Base-by-base conservation (phyloP, 2,113 vertebrate species). In the Corythaixoides concolor region DNA sequence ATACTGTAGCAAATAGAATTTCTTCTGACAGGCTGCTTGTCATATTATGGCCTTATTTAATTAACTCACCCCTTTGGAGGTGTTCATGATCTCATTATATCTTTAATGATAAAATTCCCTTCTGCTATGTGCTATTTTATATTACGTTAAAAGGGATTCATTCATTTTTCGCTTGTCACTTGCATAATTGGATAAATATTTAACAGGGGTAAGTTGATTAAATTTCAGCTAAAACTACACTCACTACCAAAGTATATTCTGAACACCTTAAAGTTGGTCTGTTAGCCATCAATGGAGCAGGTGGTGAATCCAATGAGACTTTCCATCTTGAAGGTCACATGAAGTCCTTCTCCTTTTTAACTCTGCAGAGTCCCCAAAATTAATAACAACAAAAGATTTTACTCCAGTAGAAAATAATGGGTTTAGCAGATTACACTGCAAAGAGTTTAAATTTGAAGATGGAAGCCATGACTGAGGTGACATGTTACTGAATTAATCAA, bases 51-150 rank as follows among this genome's bases (percentile, higher is more conserved):
- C 41, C 78, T 92, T 75, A 97, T 97, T 91, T 95, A 81, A 93
- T 97, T 96, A 95, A 93, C 72, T 95, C 52, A 89, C 88, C 45
- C 82, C 78, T 91, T 90, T 90, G 93, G 78, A 82, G 84, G 85
- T 95, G 90, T 83, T 92, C 64, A 78, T 85, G 80, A 92, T 97
- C 80, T 97, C 91, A 89, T 93, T 90, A 86, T 73, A 91, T 81
- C 30, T 94, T 96, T 96, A 94, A 93, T 89, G 70, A 89, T 90
- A 94, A 78, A 93, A 91, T 95, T 94, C 69, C 73, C 76, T 96
- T 97, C 95, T 97, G 93, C 90, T 96, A 91, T 78, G 76, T 96
- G 95, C 64, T 96, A 82, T 93, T 75, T 92, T 95, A 81, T 82
- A 93, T 79, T 94, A 85, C 1, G 45, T 95, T 97, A 95, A 97